A percentile compares a stretch with the other conserved stretches of the same genome.
Conservation (phyloP, 1,140 invertebrate species). For the Anoplolepis gracilipes region DNA sequence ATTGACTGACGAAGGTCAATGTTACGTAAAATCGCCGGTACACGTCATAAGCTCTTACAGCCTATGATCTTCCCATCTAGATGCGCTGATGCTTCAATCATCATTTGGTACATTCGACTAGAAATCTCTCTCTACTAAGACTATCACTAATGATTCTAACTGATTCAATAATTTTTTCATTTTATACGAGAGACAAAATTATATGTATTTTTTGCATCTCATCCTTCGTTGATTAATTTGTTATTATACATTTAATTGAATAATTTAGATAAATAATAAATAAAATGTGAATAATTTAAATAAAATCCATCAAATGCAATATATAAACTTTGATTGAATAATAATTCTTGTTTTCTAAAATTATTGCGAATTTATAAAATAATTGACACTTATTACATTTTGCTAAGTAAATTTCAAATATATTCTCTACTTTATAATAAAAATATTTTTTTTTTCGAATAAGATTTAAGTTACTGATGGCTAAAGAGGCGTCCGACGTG, state of each 20-base stretch:
- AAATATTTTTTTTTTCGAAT: conserved; percentile 6
- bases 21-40: conserved; percentile 77
- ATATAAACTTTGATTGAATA: neutral
- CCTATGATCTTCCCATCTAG: conserved; percentile 28
- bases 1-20: conserved; percentile 80
- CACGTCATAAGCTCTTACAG: conserved; percentile 61
- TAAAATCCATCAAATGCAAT: neutral
- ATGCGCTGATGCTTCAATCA: neutral
- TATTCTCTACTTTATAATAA: neutral
- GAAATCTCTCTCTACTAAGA: neutral
- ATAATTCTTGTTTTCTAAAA: neutral
- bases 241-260: neutral
- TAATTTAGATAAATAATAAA: neutral
- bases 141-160: neutral
- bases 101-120: neutral
- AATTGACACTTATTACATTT: neutral
- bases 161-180: neutral
- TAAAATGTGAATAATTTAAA: neutral
- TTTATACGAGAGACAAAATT: neutral
- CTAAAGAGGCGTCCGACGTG: neutral
- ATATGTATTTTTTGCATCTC: neutral
- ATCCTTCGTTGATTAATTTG: neutral
- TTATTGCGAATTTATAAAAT: neutral
- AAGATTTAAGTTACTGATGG: neutral
- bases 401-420: neutral